A percentile compares a stretch with the other conserved stretches of the same genome.
These are phyloP conservation scores for Horisme vitalbata DNA, from an alignment of 2,888 invertebrate species.

Conservation along the genomic window DNA sequence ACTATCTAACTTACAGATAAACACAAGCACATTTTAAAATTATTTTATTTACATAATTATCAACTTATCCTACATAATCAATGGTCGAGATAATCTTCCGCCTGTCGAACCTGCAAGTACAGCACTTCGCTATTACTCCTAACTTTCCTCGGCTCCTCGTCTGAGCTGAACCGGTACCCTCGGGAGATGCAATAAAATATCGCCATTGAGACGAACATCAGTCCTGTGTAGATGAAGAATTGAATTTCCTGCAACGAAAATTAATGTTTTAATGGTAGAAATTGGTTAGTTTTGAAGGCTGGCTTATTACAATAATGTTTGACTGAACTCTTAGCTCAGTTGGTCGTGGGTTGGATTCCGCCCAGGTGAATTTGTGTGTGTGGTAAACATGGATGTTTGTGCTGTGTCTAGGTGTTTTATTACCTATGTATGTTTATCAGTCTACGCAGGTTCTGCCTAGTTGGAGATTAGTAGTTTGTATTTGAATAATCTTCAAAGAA, in stretches of 20 bases:
- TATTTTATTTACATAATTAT: background rate
- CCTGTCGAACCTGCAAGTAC: constrained; percentile 56
- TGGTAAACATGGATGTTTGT: too few species aligned
- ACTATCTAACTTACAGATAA: background rate
- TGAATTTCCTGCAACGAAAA: constrained; percentile 85
- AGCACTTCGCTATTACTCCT: constrained; percentile 56
- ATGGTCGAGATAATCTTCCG: constrained; percentile 55
- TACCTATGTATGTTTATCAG: too few species aligned
- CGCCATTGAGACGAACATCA: constrained; percentile 88
- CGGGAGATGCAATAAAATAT: constrained; percentile 83
- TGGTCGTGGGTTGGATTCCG: too few species aligned
- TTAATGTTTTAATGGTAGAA: background rate
- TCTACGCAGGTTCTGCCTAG: too few species aligned
- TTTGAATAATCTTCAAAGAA: too few species aligned
- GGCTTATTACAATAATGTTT: too few species aligned
- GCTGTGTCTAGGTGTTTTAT: too few species aligned
- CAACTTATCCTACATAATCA: constrained; percentile 23
- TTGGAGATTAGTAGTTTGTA: too few species aligned
- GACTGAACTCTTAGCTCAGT: background rate
- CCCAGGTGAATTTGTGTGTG: too few species aligned
- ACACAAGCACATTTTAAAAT: background rate
- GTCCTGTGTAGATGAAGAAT: constrained; percentile 89
- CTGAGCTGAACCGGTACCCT: constrained; percentile 48
- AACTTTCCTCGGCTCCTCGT: constrained; percentile 26
- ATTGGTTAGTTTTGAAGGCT: too few species aligned